These are phyloP conservation scores for Paramormyrops hopkinsi DNA, from an alignment of 2,797 vertebrate genomes.

Conservation along the genomic window DNA sequence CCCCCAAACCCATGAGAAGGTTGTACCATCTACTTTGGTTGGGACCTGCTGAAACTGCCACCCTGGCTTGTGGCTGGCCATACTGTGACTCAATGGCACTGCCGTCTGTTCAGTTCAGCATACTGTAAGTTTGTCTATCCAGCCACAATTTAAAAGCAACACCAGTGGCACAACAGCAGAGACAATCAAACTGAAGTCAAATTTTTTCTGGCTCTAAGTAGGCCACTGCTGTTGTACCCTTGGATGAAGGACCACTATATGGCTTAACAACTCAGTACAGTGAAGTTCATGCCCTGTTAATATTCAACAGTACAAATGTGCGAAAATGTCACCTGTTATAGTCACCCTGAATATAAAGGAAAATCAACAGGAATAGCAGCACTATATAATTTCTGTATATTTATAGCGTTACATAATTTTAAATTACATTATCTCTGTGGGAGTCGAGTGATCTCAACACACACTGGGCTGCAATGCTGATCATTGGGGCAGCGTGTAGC, in stretches of 20 bases:
- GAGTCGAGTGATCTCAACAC: not conserved
- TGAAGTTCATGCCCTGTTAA: not conserved
- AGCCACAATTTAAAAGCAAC: not conserved
- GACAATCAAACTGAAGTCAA: not conserved
- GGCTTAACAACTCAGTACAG: not conserved
- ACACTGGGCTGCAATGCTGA: not conserved
- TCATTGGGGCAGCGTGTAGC: not conserved
- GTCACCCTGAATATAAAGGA: not conserved
- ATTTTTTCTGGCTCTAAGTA: not conserved
- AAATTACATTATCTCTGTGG: constrained; percentile 2
- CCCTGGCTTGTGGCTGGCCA: not conserved
- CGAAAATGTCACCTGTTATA: not conserved
- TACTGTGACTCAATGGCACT: not conserved
- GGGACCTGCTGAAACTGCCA: not conserved
- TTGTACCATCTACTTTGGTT: not conserved
- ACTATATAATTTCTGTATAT: not conserved
- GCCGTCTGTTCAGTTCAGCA: not conserved
- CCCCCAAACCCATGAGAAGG: not conserved
- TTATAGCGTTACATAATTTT: not conserved
- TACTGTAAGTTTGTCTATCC: not conserved
- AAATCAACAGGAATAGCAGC: not conserved
- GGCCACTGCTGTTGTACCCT: not conserved
- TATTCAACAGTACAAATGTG: not conserved
- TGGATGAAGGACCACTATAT: not conserved
- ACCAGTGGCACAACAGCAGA: not conserved